These are phyloP conservation scores for Habrosyne pyritoides DNA, from an alignment of 2,888 invertebrate genomes.

Conservation along the genomic window DNA sequence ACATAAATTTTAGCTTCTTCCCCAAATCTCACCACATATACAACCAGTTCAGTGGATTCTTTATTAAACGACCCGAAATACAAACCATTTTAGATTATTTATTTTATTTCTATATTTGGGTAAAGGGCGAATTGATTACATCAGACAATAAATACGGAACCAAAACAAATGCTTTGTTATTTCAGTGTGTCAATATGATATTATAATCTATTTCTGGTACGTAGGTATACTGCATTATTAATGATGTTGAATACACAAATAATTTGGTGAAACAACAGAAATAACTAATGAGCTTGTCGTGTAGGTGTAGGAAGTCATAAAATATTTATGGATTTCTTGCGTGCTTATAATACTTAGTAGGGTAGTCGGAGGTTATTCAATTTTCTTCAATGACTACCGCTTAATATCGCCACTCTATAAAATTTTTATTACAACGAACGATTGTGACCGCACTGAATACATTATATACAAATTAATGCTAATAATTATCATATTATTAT, in stretches of 20 bases:
- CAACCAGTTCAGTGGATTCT: no score
- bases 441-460: not conserved
- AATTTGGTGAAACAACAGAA: constrained; percentile 33
- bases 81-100: no score
- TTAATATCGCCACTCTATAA: constrained; percentile 6
- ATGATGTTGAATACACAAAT: constrained; percentile 14
- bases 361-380: constrained; percentile 20
- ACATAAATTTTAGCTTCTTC: no score
- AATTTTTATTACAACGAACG: not conserved
- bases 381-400: constrained; percentile 16
- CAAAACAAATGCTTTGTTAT: not conserved
- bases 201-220: not conserved
- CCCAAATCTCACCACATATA: no score
- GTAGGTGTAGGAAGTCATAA: constrained; percentile 40
- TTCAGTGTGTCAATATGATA: not conserved
- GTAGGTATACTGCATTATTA: not conserved
- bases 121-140: not conserved
- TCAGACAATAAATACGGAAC: not conserved
- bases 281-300: constrained; percentile 42
- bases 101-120: not conserved
- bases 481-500: no score
- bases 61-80: no score
- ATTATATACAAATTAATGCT: not conserved
- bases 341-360: constrained; percentile 29
- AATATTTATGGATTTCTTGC: constrained; percentile 45